Evolutionary conservation across 2,113 vertebrate genomes (phyloP), one percentile per base, ranked within the genome.

Genomic region (Suncus etruscus): DNA sequence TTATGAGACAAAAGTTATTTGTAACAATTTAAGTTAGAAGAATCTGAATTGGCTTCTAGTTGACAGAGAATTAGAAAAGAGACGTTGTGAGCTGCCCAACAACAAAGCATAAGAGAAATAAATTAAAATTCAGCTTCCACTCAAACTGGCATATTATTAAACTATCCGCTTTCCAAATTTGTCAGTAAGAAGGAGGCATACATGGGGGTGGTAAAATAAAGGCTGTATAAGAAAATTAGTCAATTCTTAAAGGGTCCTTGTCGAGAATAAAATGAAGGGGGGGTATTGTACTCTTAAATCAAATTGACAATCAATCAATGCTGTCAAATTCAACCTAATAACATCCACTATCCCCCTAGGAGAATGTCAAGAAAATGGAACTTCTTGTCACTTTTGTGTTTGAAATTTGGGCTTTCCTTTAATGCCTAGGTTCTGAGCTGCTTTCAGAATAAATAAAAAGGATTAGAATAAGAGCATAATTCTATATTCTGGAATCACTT

Each of bases 231-330:
- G 90, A 84, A 91, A 91, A 58, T 82, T 12, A 83, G 32, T 89
- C 61, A 84, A 92, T 85, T 87, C 0, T 18, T 93, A 85, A 81
- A 92, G 82, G 39, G 85, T 87, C 91, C 24, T 76, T 93, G 70
- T 61, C 78, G 89, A 73, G 85, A 92, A 83, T 69, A 73, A 94
- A 93, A 91, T 82, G 32, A 88, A 92, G 29, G 74, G 92, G 88
- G 90, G 93, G 48, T 86, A 89, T 29, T 97, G 93, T 97, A 94
- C 96, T 95, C 89, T 78, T 95, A 93, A 94, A 97, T 97, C 95
- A 97, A 96, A 97, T 91, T 97, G 96, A 97, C 95, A 97, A 92
- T 96, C 97, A 97, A 95, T 98, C 97, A 98, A 78, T 2, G 80
- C 96, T 97, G 97, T 95, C 94, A 95, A 84, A 97, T 89, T 74